phyloP scores from a whole-genome alignment of 2,888 invertebrate genomes.

The Steinernema hermaphroditum region DNA sequence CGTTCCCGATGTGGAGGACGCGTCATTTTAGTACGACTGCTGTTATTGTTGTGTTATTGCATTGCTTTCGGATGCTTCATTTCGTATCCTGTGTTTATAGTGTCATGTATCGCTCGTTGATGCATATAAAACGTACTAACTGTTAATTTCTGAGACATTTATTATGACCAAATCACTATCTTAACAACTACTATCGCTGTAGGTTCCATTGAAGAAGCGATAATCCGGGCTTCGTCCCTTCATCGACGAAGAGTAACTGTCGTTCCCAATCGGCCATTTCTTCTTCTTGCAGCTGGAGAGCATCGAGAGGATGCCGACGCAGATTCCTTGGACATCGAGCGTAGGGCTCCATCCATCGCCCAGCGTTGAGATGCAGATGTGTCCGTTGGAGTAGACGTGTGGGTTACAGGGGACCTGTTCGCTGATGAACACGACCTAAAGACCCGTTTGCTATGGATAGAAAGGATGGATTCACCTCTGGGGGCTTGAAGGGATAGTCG shows the following conservation, averaged over 20 bases:
- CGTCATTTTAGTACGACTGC: too few relatives aligned
- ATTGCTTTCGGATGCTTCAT: too few relatives aligned
- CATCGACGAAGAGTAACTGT: background rate
- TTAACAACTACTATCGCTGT: background rate
- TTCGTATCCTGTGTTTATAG: too few relatives aligned
- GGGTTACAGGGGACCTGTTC: slow-evolving; percentile 10
- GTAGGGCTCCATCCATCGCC: slow-evolving; percentile 10
- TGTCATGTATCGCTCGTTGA: too few relatives aligned
- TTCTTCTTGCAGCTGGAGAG: slow-evolving; percentile 22
- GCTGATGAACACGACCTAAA: slow-evolving; percentile 18
- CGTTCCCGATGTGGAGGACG: too few relatives aligned
- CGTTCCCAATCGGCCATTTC: background rate
- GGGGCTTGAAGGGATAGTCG: slow-evolving; percentile 13
- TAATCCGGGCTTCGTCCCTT: background rate
- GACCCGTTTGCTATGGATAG: too few relatives aligned
- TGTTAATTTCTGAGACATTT: too few relatives aligned
- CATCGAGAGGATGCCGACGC: slow-evolving; percentile 3
- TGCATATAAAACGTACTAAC: too few relatives aligned
- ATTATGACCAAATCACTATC: too few relatives aligned
- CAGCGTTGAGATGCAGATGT: slow-evolving; percentile 23
- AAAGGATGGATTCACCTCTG: background rate
- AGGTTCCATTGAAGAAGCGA: slow-evolving; percentile 17
- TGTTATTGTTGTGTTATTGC: too few relatives aligned
- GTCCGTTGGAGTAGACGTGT: slow-evolving; percentile 1
- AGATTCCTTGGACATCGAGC: background rate